Percentiles rank a stretch among this genome's conserved stretches.
phyloP scores from a whole-genome alignment of 1,140 invertebrate genomes.

The Laupala kohalensis region DNA sequence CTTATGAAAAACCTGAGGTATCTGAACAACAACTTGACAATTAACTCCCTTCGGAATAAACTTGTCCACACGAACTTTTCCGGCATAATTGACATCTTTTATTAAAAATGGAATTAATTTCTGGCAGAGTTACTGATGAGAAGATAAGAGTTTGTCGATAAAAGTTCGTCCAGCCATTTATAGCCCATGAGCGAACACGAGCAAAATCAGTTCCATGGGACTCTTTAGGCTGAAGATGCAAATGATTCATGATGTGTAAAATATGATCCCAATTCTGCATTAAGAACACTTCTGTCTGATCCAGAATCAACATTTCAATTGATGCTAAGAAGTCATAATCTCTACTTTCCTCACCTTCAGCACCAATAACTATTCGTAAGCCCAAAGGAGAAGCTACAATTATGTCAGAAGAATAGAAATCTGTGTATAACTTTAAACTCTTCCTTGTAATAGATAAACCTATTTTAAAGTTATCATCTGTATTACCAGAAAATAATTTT shows the following conservation, averaged over 20 bases:
- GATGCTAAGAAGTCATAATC: slow-evolving; percentile 94
- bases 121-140: slow-evolving; percentile 58
- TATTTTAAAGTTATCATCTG: no score
- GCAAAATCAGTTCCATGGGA: slow-evolving; percentile 80
- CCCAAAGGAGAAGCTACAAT: no score
- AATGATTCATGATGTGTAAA: slow-evolving; percentile 66
- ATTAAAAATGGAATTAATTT: slow-evolving; percentile 69
- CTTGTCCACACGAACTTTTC: slow-evolving; percentile 55
- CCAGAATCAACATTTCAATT: slow-evolving; percentile 84
- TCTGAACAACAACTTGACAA: slow-evolving; percentile 53
- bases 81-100: slow-evolving; percentile 76
- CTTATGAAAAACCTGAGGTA: slow-evolving; percentile 62
- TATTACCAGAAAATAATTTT: no score
- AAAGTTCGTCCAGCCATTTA: slow-evolving; percentile 67
- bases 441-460: no score
- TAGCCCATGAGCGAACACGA: slow-evolving; percentile 75
- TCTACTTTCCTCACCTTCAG: no score
- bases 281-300: slow-evolving; percentile 82
- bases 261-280: slow-evolving; percentile 98
- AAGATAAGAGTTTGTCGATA: slow-evolving; percentile 88
- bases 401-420: no score
- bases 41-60: slow-evolving; percentile 49
- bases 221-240: slow-evolving; percentile 78
- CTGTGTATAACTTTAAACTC: no score
- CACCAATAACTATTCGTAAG: no score